Conservation (phyloP, 2,888 invertebrate species). For the Nymphalis urticae region DNA sequence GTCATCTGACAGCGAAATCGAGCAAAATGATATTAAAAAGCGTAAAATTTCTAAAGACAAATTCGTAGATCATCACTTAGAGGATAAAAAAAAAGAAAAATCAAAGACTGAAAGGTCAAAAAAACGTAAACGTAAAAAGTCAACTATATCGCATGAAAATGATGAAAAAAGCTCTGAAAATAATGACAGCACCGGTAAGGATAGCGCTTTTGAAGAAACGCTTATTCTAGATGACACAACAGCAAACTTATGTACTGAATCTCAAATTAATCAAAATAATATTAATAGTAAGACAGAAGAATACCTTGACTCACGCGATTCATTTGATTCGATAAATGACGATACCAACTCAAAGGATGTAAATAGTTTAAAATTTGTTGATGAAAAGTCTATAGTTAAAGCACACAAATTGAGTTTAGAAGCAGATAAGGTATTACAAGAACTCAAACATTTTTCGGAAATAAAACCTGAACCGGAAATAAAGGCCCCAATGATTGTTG, state of each 20-base stretch:
- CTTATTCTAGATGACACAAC: slow-evolving; percentile 10
- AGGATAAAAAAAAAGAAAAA: slow-evolving; percentile 40
- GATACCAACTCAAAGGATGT: slow-evolving; percentile 8
- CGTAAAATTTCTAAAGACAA: slow-evolving; percentile 45
- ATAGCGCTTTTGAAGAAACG: slow-evolving; percentile 20
- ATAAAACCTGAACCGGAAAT: slow-evolving; percentile 54
- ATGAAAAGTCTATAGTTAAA: slow-evolving; percentile 59
- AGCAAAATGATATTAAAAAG: slow-evolving; percentile 51
- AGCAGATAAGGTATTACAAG: slow-evolving; percentile 53
- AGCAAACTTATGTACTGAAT: slow-evolving; percentile 18
- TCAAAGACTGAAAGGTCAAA: slow-evolving; percentile 37
- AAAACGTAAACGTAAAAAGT: slow-evolving; percentile 38
- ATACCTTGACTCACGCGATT: neutral
- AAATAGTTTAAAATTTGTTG: slow-evolving; percentile 35
- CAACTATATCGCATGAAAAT: slow-evolving; percentile 23
- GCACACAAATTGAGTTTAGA: slow-evolving; percentile 60
- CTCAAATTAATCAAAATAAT: slow-evolving; percentile 17
- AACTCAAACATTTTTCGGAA: slow-evolving; percentile 60
- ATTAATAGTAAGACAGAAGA: neutral
- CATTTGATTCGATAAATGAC: slow-evolving; percentile 19
- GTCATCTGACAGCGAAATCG: slow-evolving; percentile 70
- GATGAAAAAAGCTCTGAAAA: slow-evolving; percentile 16
- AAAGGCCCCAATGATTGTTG: slow-evolving; percentile 15
- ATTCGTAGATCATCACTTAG: slow-evolving; percentile 30
- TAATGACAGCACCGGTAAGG: slow-evolving; percentile 10